Base-by-base conservation (phyloP, 2,797 vertebrate genomes). In the Coracias cyanogaster region DNA sequence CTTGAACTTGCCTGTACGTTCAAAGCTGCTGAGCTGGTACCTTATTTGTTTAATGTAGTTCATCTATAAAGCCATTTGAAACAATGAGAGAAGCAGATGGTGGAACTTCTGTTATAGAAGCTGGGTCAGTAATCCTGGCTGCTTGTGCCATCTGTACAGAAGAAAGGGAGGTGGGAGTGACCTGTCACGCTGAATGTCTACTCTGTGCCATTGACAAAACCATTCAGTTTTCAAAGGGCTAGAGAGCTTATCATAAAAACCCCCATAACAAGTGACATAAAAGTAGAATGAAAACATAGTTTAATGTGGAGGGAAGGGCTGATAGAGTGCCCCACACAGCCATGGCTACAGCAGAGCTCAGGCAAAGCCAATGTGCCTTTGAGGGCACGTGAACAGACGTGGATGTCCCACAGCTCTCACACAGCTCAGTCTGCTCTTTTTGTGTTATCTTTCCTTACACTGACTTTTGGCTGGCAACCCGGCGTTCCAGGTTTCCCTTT, bases 311-410 rank as follows among this genome's bases (percentile, higher is more conserved):
- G 18, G 7, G 58, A n/a, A 11, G 37, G 4, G 16, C 48, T 2
- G 0, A 3, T 28, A 21, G 61, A 12, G 16, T 58, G 29, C 10
- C 48, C 7, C 43, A 11, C 6, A 15, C 7, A 51, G 16, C 29
- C 41, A 7, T 0, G 8, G 24, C 48, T 73, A 3, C 0, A 2
- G 48, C 35, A n/a, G 39, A 78, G 39, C 37, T 71, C 29, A 12
- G 66, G 33, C 45, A 33, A 37, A 39, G 73, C 49, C 70, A 57
- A 7, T 0, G 0, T 2, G 1, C 33, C 25, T 49, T 41, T 24
- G 31, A 33, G 55, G 25, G 14, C 10, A 4, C 0, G 1, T 12
- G 26, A 37, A 5, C 66, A 13, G n/a, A 69, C 28, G 11, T 31
- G 26, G 14, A 35, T 12, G 9, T 81, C 74, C 48, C 5, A 2